These are phyloP conservation scores for Agrotis ipsilon DNA, from an alignment of 2,888 invertebrate genomes.

Conservation along the genomic window DNA sequence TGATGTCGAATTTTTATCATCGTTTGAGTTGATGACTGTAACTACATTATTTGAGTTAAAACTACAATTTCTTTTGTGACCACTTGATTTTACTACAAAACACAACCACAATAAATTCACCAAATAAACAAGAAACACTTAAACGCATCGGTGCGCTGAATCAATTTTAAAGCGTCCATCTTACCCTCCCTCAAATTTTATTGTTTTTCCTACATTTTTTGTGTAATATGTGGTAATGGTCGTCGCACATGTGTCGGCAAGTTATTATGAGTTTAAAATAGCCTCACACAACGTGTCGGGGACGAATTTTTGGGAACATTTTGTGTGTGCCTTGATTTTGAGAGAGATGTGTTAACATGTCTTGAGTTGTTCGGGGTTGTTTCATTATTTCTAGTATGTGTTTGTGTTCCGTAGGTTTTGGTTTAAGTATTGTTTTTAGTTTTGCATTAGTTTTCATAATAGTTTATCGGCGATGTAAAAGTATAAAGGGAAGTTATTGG, in stretches of 20 bases:
- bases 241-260: conserved; percentile 89
- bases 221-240: conserved; percentile 91
- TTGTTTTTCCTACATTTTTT: conserved; percentile 90
- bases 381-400: conserved; percentile 34
- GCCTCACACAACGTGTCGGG: conserved; percentile 81
- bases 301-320: conserved; percentile 83
- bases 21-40: too few relatives aligned
- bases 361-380: conserved; percentile 16
- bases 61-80: not conserved
- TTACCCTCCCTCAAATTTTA: conserved; percentile 79
- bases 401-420: conserved; percentile 22
- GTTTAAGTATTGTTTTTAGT: not conserved
- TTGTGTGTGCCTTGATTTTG: conserved; percentile 66
- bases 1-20: too few relatives aligned
- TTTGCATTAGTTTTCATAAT: not conserved
- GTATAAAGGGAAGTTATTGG: too few relatives aligned
- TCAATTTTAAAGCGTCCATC: conserved; percentile 87
- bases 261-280: conserved; percentile 91
- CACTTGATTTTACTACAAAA: not conserved
- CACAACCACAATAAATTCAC: conserved; percentile 30
- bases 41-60: too few relatives aligned
- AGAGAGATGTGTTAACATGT: conserved; percentile 44
- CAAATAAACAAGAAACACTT: conserved; percentile 56
- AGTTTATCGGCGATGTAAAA: too few relatives aligned
- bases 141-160: conserved; percentile 72